Evolutionary conservation across 2,888 invertebrate species (phyloP).

Genomic region (Agrilus cyanescens): DNA sequence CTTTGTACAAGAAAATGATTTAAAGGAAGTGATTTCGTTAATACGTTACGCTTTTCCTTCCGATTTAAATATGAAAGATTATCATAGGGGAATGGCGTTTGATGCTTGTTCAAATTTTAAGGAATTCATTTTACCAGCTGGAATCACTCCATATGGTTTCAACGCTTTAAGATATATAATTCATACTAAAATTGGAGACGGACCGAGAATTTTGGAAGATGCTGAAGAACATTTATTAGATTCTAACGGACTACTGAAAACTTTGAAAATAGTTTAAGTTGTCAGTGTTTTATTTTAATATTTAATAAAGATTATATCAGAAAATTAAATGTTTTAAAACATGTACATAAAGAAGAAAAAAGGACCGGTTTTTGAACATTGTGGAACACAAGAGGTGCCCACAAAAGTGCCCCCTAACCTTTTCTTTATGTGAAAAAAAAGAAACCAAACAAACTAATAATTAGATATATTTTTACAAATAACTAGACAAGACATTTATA

Average conservation of each 20-base stretch:
- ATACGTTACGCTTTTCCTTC: constrained; percentile 64
- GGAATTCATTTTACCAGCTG: constrained; percentile 15
- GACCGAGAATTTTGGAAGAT: constrained; percentile 48
- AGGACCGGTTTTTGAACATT: too few species aligned
- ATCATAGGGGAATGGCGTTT: constrained; percentile 45
- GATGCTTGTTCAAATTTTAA: too few species aligned
- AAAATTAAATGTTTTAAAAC: too few species aligned
- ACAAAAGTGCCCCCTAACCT: too few species aligned
- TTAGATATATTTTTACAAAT: too few species aligned
- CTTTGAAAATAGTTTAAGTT: constrained; percentile 5
- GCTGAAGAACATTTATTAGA: constrained; percentile 39
- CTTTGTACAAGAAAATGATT: constrained; percentile 65
- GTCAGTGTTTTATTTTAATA: neutral
- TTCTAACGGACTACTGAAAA: constrained; percentile 37
- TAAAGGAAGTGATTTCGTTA: constrained; percentile 54
- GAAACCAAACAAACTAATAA: too few species aligned
- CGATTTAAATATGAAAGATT: constrained; percentile 34
- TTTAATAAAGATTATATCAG: too few species aligned
- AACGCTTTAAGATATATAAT: constrained; percentile 51
- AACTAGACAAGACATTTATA: too few species aligned
- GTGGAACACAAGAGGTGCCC: too few species aligned
- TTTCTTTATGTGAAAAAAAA: too few species aligned
- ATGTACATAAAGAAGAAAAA: too few species aligned
- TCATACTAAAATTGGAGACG: constrained; percentile 70
- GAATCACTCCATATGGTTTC: constrained; percentile 5